A percentile compares a stretch with the other conserved stretches of the same genome.
phyloP scores from a whole-genome alignment of 2,113 vertebrate genomes.

The Oncorhynchus gorbuscha region DNA sequence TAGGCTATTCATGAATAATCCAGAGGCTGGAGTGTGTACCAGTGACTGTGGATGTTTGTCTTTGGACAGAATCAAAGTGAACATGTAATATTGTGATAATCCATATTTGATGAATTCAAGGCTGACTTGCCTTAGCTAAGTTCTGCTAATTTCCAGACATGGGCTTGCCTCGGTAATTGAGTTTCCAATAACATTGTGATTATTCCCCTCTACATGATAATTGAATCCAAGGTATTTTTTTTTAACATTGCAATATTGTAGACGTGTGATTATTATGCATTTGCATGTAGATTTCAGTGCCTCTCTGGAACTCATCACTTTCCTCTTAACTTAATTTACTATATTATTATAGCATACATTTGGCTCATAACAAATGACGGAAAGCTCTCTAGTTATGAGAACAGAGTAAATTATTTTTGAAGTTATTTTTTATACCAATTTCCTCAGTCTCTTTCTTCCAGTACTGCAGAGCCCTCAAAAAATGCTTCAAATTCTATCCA shows the following conservation, averaged over 20 bases:
- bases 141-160: conserved; percentile 98
- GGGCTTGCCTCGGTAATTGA: conserved; percentile 98
- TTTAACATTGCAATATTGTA: conserved; percentile 96
- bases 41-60: conserved; percentile 96
- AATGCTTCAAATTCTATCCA: conserved; percentile 33
- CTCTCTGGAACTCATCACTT: conserved; percentile 94
- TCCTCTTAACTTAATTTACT: conserved; percentile 97
- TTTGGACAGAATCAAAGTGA: conserved; percentile 99
- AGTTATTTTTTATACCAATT: conserved; percentile 77
- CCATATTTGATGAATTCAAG: conserved; percentile 99
- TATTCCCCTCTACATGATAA: conserved; percentile 97
- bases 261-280: conserved; percentile 99
- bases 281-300: conserved; percentile 97
- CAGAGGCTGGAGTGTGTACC: conserved; percentile 90
- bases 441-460: conserved; percentile 45
- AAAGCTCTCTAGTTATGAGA: conserved; percentile 73
- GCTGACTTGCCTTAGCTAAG: conserved; percentile 97
- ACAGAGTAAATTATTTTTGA: conserved; percentile 76
- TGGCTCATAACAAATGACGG: conserved; percentile 83
- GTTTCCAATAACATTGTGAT: conserved; percentile 99
- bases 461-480: conserved; percentile 49
- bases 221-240: conserved; percentile 97
- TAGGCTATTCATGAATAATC: conserved; percentile 98
- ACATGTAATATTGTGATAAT: conserved; percentile 99
- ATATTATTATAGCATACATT: conserved; percentile 98